Conservation (phyloP, 2,888 invertebrate genomes). For the Spodoptera exigua region DNA sequence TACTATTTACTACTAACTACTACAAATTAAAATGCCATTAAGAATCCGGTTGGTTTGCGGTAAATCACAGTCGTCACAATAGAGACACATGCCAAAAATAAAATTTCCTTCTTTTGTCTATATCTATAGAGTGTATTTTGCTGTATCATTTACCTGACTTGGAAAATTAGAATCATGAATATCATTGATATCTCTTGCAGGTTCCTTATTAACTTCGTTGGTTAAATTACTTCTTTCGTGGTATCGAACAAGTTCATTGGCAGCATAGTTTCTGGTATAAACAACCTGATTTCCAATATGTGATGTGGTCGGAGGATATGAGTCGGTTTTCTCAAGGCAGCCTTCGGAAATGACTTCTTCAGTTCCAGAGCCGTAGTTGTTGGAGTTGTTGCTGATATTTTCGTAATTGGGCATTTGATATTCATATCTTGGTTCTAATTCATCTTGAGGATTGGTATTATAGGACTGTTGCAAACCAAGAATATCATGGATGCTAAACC, state of each 20-base stretch:
- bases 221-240: constrained; percentile 73
- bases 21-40: constrained; percentile 84
- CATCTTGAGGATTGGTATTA: constrained; percentile 68
- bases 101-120: constrained; percentile 42
- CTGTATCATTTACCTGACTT: constrained; percentile 74
- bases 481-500: constrained; percentile 87
- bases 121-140: constrained; percentile 63
- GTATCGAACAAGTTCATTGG: constrained; percentile 76
- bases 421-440: constrained; percentile 75
- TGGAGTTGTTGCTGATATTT: constrained; percentile 80
- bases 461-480: constrained; percentile 83
- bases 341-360: constrained; percentile 75
- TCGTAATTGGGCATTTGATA: constrained; percentile 81
- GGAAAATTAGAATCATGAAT: constrained; percentile 78
- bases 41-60: constrained; percentile 82
- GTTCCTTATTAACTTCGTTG: constrained; percentile 72
- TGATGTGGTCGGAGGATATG: constrained; percentile 63
- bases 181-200: constrained; percentile 73
- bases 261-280: constrained; percentile 72
- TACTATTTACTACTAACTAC: constrained; percentile 72
- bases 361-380: constrained; percentile 75
- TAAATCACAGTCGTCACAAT: constrained; percentile 67
- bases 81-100: constrained; percentile 22
- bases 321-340: constrained; percentile 68
- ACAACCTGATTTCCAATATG: constrained; percentile 71